Evolutionary conservation across 1,140 invertebrate species (phyloP).

Genomic region (Aphaenogaster floridana): DNA sequence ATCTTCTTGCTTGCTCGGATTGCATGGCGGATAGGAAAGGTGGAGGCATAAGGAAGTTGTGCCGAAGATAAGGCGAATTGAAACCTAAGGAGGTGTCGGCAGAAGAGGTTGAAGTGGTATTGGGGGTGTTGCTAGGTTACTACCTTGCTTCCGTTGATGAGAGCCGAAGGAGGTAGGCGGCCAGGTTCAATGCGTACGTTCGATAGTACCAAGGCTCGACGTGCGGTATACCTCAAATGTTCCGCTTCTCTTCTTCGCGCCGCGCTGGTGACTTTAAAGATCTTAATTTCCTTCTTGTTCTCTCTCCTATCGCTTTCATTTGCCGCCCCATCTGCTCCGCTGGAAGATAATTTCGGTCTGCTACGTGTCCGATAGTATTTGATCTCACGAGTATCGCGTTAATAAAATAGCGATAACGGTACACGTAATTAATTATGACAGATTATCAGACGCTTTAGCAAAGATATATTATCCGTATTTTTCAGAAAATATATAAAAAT

Average conservation of each 20-base stretch:
- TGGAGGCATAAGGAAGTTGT: conserved; percentile 79
- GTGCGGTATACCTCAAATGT: conserved; percentile 66
- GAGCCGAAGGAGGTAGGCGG: conserved; percentile 47
- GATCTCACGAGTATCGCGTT: not conserved
- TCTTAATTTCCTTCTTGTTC: conserved; percentile 66
- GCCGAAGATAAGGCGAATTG: conserved; percentile 84
- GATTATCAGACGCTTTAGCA: not conserved
- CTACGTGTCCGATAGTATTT: not conserved
- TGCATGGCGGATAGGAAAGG: conserved; percentile 25
- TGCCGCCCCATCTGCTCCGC: conserved; percentile 1
- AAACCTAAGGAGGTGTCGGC: conserved; percentile 78
- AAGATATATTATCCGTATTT: not conserved
- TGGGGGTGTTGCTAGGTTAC: conserved; percentile 85
- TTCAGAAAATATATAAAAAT: not conserved
- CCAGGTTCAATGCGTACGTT: conserved; percentile 62
- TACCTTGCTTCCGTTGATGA: conserved; percentile 76
- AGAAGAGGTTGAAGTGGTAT: conserved; percentile 80
- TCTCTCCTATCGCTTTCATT: conserved; percentile 47
- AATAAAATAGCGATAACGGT: conserved; percentile 9
- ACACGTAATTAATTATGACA: not conserved
- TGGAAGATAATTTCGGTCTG: conserved; percentile 14
- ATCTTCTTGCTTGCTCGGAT: conserved; percentile 49
- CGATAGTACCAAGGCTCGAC: conserved; percentile 46
- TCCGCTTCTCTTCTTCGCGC: conserved; percentile 42
- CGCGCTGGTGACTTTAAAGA: conserved; percentile 41